Evolutionary conservation across 2,113 vertebrate species (phyloP), one percentile per base, ranked within the genome.

Genomic region (Takifugu bimaculatus): DNA sequence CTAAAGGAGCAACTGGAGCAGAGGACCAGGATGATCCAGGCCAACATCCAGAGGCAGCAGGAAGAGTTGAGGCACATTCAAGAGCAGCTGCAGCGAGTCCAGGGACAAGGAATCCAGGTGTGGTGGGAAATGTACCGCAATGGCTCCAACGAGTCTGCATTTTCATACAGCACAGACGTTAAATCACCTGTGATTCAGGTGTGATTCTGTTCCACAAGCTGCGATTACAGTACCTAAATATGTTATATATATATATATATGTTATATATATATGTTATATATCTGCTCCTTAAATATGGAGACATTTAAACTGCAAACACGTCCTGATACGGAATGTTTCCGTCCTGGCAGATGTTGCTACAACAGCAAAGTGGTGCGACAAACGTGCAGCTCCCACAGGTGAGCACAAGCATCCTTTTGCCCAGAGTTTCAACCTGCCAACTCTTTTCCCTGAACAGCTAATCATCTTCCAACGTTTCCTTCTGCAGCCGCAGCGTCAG

Each of bases 1-100:
- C 89, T 99, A 0, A 99, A 97, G 86, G 96, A 99, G 20, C 97
- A 99, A 63, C 83, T 99, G 57, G 97, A 99, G 69, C 96, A 98
- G 85, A 92, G 96, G 61, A 99, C 95, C 4, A 92, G 94, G 70
- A 90, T 97, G 92, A 98, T 99, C 82, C 96, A 98, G 79, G 94
- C 93, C 50, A 98, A 97, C 78, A 99, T 98, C 87, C 94, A 98
- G 76, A 90, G 94, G 25, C 96, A 99, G 79, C 96, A 98, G 81
- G 95, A 98, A 44, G 95, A 98, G 77, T 85, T 99, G 64, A 85
- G 92, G 7, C 93, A 96, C 86, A 98, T 98, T 68, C 95, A 98
- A 68, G 94, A 97, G 54, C 96, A 98, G 63, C 93, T 98, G 73
- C 95, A 96, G 57, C 93, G 94, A 85, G 96, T 99, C 52, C 95